Evolutionary conservation across 2,888 invertebrate species (phyloP).

Genomic region (Phorcus lineatus): DNA sequence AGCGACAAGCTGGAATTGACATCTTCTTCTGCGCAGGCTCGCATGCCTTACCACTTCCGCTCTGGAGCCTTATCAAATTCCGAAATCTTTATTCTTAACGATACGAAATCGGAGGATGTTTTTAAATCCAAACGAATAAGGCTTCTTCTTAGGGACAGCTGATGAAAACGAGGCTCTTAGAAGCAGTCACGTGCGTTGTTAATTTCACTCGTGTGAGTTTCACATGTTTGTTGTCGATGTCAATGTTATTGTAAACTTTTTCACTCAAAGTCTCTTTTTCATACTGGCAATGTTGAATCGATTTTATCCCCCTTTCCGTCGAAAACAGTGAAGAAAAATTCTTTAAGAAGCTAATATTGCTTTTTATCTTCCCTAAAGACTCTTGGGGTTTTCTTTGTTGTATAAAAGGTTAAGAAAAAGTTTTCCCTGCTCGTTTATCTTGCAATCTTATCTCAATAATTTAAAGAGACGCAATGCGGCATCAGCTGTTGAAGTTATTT

Average conservation of each 20-base stretch:
- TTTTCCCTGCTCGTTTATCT: not conserved
- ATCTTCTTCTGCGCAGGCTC: not conserved
- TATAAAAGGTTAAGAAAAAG: not conserved
- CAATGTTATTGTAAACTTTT: constrained; percentile 2
- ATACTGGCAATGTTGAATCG: not conserved
- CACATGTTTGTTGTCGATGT: not conserved
- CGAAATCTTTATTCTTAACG: not conserved
- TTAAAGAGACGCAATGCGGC: not conserved
- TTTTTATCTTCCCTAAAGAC: not conserved
- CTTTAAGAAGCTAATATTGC: not conserved
- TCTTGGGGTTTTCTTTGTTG: constrained; percentile 1
- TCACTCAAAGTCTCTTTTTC: not conserved
- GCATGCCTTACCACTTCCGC: not conserved
- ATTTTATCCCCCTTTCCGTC: not conserved
- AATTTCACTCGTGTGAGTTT: not conserved
- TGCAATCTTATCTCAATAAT: constrained; percentile 10
- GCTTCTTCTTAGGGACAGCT: not conserved
- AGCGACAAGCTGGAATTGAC: constrained; percentile 8
- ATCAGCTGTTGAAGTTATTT: not conserved
- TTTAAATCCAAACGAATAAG: too few species aligned
- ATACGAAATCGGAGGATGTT: too few species aligned
- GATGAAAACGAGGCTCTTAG: not conserved
- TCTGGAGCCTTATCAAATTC: not conserved
- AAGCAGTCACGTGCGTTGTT: not conserved
- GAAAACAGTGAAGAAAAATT: not conserved